Evolutionary conservation across 1,140 invertebrate species (phyloP).

Genomic region (Panulirus ornatus): DNA sequence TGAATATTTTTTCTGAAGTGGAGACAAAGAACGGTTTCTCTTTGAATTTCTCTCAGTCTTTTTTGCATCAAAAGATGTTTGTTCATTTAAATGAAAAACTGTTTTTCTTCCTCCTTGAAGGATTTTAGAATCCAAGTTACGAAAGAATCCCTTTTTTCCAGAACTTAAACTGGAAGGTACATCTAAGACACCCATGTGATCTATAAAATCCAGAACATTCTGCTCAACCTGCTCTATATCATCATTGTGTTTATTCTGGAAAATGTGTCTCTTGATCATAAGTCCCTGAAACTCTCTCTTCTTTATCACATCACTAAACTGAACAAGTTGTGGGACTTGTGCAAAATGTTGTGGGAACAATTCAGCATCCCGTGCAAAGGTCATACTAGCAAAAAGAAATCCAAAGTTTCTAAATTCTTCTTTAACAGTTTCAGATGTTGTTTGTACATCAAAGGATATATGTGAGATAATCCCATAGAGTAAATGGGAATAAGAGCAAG

Average conservation of each 20-base stretch:
- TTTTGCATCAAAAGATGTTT: background rate
- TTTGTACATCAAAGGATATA: background rate
- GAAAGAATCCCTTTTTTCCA: constrained; percentile 47
- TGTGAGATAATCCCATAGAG: too few species aligned
- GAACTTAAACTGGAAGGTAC: background rate
- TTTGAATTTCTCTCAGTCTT: background rate
- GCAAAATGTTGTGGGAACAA: constrained; percentile 18
- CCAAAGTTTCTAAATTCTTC: constrained; percentile 48
- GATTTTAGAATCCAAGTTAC: constrained; percentile 32
- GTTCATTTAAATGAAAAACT: background rate
- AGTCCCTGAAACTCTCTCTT: constrained; percentile 50
- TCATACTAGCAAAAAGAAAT: constrained; percentile 47
- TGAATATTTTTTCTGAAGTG: constrained; percentile 2
- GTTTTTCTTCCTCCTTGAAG: background rate
- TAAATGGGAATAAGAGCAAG: too few species aligned
- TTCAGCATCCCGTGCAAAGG: constrained; percentile 44
- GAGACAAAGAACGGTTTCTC: background rate
- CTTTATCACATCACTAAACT: constrained; percentile 35
- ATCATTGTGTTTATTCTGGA: background rate
- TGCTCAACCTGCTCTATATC: background rate
- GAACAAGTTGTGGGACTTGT: constrained; percentile 24
- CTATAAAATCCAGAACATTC: background rate
- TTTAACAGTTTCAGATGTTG: background rate
- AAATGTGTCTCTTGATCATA: constrained; percentile 11
- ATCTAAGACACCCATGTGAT: background rate